phyloP scores from a whole-genome alignment of 2,888 invertebrate genomes.

The Synanthedon vespiformis region DNA sequence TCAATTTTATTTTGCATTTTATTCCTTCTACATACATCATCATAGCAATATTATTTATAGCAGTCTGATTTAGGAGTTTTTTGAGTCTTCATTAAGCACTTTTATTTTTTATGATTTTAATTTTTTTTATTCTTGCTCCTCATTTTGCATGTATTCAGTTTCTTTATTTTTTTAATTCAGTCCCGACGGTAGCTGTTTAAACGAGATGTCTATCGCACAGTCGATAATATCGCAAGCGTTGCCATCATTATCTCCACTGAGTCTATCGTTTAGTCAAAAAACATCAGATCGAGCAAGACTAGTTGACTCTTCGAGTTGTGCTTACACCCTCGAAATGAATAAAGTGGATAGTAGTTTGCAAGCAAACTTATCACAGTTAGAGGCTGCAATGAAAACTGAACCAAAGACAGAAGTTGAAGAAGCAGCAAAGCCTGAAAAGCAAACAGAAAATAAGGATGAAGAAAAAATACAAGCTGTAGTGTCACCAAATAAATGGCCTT shows the following conservation, averaged over 20 bases:
- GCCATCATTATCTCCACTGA: constrained; percentile 59
- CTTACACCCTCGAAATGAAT: constrained; percentile 44
- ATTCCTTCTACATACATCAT: too few relatives aligned
- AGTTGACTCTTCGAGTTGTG: constrained; percentile 38
- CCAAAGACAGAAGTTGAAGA: constrained; percentile 18
- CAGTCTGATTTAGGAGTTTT: too few relatives aligned
- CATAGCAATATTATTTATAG: too few relatives aligned
- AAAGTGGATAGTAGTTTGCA: constrained; percentile 36
- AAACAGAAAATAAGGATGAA: constrained; percentile 26
- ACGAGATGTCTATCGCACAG: constrained; percentile 65
- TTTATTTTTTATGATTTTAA: too few relatives aligned
- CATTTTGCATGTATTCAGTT: constrained; percentile 24
- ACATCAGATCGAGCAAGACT: constrained; percentile 59
- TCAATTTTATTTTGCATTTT: too few relatives aligned
- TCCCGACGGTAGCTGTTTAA: constrained; percentile 67
- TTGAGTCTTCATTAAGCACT: too few relatives aligned
- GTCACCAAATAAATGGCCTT: constrained; percentile 83
- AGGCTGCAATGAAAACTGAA: constrained; percentile 26
- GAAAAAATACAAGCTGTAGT: constrained; percentile 40
- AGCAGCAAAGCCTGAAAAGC: constrained; percentile 24
- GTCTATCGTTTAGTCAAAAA: constrained; percentile 56
- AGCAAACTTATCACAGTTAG: constrained; percentile 36
- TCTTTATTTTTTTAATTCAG: constrained; percentile 25
- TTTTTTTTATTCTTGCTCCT: neutral
- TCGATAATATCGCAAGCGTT: constrained; percentile 69